Percentiles rank a stretch among this genome's conserved stretches.
These are phyloP conservation scores for Chaetodon trifascialis DNA, from an alignment of 2,113 vertebrate genomes.

Conservation along the genomic window DNA sequence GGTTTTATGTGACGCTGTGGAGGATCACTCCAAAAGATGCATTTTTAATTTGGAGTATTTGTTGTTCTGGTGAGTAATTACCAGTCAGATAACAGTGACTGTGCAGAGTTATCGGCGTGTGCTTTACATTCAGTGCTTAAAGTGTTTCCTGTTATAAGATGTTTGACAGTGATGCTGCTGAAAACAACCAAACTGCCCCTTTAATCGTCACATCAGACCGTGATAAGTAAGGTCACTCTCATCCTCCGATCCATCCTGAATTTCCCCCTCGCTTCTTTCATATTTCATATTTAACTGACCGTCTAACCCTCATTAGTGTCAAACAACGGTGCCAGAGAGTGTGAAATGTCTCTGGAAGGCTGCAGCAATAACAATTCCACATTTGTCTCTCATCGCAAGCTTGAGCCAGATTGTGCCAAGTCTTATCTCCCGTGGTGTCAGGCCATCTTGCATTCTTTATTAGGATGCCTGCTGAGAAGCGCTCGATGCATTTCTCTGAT, in stretches of 20 bases:
- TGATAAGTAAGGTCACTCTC: slow-evolving; percentile 6
- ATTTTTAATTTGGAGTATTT: too few relatives aligned
- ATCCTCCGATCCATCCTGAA: slow-evolving; percentile 1
- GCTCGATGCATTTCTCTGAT: not conserved
- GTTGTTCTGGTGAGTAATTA: too few relatives aligned
- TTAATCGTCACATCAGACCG: not conserved
- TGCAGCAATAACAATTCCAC: slow-evolving; percentile 24
- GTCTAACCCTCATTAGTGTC: slow-evolving; percentile 48
- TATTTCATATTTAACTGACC: slow-evolving; percentile 53
- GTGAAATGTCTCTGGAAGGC: slow-evolving; percentile 18
- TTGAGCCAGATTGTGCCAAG: slow-evolving; percentile 12
- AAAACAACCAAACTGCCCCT: not conserved
- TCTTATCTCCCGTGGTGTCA: not conserved
- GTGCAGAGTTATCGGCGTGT: too few relatives aligned
- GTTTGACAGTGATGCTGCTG: not conserved
- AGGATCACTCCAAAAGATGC: too few relatives aligned
- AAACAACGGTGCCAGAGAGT: slow-evolving; percentile 21
- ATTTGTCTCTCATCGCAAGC: slow-evolving; percentile 5
- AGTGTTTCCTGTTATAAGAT: too few relatives aligned
- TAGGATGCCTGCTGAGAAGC: not conserved
- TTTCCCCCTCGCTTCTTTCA: not conserved
- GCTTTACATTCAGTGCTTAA: too few relatives aligned
- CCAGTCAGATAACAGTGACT: too few relatives aligned
- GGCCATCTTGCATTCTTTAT: not conserved
- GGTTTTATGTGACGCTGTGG: too few relatives aligned